Conservation (phyloP, 2,888 invertebrate genomes). For the Andrena minutula region DNA sequence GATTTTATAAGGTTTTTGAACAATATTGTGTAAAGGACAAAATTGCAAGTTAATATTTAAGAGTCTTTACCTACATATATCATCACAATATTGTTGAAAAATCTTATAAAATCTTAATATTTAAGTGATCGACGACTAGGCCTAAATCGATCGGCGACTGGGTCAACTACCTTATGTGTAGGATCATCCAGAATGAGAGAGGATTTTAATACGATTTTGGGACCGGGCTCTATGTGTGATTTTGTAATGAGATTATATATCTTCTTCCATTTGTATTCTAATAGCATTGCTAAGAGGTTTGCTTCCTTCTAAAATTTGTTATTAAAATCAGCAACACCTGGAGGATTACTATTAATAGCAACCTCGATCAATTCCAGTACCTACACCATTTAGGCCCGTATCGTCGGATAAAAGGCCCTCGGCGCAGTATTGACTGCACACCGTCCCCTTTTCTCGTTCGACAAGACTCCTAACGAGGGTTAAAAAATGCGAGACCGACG, state of each 20-base stretch:
- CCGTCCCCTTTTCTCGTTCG: constrained; percentile 40
- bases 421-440: constrained; percentile 23
- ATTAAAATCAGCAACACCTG: background rate
- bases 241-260: background rate
- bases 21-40: too few species aligned
- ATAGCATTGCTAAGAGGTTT: background rate
- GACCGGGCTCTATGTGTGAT: too few species aligned
- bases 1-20: too few species aligned
- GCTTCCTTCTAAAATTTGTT: background rate
- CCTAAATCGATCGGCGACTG: too few species aligned
- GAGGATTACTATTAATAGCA: background rate
- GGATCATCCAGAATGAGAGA: background rate
- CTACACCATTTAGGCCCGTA: constrained; percentile 4
- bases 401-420: constrained; percentile 19
- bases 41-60: too few species aligned
- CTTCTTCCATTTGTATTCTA: background rate
- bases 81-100: too few species aligned
- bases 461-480: constrained; percentile 57
- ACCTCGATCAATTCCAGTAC: constrained; percentile 1
- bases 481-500: constrained; percentile 45
- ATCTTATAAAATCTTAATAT: too few species aligned
- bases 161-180: too few species aligned
- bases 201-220: too few species aligned
- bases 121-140: too few species aligned
- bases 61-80: too few species aligned